phyloP scores from a whole-genome alignment of 2,113 vertebrate species.

The Pionites leucogaster region DNA sequence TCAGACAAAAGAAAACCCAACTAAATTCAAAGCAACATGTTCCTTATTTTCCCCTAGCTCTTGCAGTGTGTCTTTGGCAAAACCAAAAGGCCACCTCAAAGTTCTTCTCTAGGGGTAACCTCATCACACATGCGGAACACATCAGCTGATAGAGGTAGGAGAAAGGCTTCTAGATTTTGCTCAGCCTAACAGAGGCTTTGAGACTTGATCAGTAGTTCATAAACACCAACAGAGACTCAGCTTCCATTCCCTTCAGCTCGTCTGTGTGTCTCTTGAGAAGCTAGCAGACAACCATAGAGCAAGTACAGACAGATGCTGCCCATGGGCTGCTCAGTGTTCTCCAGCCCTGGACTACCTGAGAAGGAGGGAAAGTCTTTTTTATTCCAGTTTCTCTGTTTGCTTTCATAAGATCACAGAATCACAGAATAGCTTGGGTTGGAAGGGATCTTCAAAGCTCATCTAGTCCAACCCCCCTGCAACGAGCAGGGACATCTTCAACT shows the following conservation, averaged over 20 bases:
- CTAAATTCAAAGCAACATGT: background rate
- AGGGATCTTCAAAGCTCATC: background rate
- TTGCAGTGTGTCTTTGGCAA: background rate
- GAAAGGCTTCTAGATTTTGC: background rate
- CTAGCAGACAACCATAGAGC: accelerated
- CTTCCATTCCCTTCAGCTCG: background rate
- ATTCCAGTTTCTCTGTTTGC: background rate
- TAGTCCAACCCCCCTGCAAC: background rate
- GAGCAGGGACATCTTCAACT: background rate
- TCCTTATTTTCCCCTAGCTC: background rate
- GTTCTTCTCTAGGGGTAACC: background rate
- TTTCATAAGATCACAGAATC: background rate
- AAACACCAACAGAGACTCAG: background rate
- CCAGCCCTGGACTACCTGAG: background rate
- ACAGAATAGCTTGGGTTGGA: background rate
- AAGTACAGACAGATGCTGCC: background rate
- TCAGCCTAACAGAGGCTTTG: background rate
- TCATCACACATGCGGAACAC: background rate
- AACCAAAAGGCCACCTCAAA: background rate
- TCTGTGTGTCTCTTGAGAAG: background rate
- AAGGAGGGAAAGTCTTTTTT: background rate
- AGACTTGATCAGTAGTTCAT: background rate
- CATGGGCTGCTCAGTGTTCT: background rate
- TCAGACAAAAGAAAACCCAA: background rate
- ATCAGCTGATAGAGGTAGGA: background rate